A percentile compares a stretch with the other conserved stretches of the same genome.
Evolutionary conservation across 2,797 vertebrate species (phyloP).

Genomic region (Dicrostonyx torquatus): DNA sequence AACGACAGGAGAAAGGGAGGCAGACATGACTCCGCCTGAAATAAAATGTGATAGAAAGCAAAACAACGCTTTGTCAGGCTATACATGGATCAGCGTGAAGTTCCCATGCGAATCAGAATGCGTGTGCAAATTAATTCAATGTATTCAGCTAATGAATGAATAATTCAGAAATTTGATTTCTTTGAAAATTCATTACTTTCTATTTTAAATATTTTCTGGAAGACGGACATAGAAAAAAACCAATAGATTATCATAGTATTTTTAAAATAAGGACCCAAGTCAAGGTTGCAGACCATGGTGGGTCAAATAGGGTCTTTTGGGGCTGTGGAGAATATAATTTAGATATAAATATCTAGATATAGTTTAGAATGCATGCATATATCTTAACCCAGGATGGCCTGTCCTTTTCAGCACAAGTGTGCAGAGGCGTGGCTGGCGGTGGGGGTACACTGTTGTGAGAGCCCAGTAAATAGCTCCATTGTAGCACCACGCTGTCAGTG

Average conservation of each 20-base stretch:
- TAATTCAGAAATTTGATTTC: slow-evolving; percentile 11
- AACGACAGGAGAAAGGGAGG: not conserved
- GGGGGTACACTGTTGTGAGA: not conserved
- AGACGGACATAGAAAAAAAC: slow-evolving; percentile 9
- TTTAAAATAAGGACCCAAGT: not conserved
- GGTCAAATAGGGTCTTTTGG: not conserved
- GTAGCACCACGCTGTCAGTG: not conserved
- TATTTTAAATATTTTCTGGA: slow-evolving; percentile 10
- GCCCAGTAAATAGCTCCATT: not conserved
- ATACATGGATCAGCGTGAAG: not conserved
- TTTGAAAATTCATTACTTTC: not conserved
- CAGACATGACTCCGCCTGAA: not conserved
- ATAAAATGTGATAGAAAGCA: not conserved
- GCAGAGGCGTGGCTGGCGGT: not conserved
- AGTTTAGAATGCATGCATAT: slow-evolving; percentile 15
- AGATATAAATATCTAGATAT: too few relatives aligned
- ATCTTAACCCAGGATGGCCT: too few relatives aligned
- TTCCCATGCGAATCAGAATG: slow-evolving; percentile 28
- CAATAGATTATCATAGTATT: not conserved
- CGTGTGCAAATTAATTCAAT: not conserved
- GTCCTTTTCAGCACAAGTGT: rapidly evolving
- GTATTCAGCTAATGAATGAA: not conserved
- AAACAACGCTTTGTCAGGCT: not conserved
- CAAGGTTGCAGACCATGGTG: not conserved
- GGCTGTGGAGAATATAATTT: not conserved